Percentiles rank a stretch among this genome's conserved stretches.
Evolutionary conservation across 2,113 vertebrate species (phyloP).

Genomic region (Parus major): DNA sequence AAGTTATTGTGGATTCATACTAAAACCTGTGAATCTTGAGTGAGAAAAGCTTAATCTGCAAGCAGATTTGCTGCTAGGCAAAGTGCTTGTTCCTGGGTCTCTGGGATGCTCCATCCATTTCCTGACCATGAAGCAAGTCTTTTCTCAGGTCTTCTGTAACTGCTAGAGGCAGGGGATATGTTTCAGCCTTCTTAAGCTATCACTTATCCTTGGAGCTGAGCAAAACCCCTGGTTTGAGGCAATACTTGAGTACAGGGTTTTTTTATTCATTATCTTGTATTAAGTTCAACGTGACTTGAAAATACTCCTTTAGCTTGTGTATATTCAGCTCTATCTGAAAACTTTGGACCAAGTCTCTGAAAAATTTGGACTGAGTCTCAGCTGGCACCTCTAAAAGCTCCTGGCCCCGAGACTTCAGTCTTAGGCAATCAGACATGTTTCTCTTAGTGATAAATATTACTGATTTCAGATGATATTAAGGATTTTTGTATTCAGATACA

Average conservation of each 20-base stretch:
- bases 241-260: neutral
- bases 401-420: neutral
- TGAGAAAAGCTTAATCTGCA: neutral
- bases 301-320: neutral
- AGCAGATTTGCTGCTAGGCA: neutral
- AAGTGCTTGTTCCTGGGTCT: neutral
- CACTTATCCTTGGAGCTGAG: neutral
- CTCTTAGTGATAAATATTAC: neutral
- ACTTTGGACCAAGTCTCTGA: neutral
- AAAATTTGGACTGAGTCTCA: neutral
- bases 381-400: neutral
- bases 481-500: neutral
- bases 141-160: neutral
- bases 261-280: neutral
- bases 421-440: neutral
- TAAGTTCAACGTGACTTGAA: neutral
- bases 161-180: neutral
- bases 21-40: neutral
- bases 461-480: neutral
- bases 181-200: neutral
- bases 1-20: neutral
- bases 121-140: neutral
- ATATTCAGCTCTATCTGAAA: neutral
- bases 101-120: neutral
- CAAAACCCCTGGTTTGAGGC: neutral